Conservation (phyloP, 2,888 invertebrate species). For the Apodemia duryi region DNA sequence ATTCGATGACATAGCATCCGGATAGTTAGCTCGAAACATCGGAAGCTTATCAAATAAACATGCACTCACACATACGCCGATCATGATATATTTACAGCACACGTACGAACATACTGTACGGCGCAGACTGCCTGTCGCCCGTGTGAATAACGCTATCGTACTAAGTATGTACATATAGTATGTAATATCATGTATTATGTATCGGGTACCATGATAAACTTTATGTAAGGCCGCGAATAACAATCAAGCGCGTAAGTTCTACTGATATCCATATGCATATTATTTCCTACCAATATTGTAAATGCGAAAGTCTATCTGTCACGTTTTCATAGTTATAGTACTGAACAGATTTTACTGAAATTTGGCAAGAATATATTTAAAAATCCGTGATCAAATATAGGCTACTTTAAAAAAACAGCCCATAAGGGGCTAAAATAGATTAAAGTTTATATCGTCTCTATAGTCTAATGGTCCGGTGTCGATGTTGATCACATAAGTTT, state of each 20-base stretch:
- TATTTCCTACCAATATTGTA: too few relatives aligned
- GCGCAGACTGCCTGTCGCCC: constrained; percentile 77
- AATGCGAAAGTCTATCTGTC: too few relatives aligned
- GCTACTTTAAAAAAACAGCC: too few relatives aligned
- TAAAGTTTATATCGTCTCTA: too few relatives aligned
- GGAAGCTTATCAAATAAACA: constrained; percentile 76
- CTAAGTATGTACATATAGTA: constrained; percentile 63
- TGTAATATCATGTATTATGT: constrained; percentile 60
- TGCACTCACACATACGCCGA: constrained; percentile 58
- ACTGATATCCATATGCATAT: constrained; percentile 33
- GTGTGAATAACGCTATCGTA: constrained; percentile 69
- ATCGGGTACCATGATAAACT: constrained; percentile 44
- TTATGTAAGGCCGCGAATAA: constrained; percentile 6
- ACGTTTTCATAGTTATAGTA: too few relatives aligned
- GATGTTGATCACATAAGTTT: too few relatives aligned
- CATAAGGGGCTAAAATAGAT: too few relatives aligned
- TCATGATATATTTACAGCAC: constrained; percentile 58
- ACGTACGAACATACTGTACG: constrained; percentile 53
- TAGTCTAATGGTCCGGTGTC: too few relatives aligned
- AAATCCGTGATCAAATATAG: too few relatives aligned
- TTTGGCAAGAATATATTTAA: too few relatives aligned
- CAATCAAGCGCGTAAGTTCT: constrained; percentile 34
- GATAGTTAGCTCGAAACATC: constrained; percentile 65
- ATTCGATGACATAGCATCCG: constrained; percentile 65
- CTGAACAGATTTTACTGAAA: too few relatives aligned